phyloP scores from a whole-genome alignment of 2,888 invertebrate genomes.

The Melinopterus prodromus region DNA sequence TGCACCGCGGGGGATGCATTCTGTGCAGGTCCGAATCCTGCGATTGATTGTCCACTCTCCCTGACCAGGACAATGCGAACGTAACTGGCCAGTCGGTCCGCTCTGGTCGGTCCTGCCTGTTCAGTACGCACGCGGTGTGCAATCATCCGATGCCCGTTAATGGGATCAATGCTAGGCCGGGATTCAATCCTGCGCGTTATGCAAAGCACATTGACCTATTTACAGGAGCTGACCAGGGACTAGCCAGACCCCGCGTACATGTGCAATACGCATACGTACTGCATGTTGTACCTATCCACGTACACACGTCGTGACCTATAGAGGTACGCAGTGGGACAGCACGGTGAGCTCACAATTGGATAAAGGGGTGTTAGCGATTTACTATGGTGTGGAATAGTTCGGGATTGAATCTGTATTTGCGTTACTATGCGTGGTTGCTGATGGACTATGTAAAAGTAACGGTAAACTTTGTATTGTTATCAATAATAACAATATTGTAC shows the following conservation, averaged over 20 bases:
- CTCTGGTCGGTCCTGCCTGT: conserved; percentile 43
- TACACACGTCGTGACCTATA: not conserved
- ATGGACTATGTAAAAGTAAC: too few relatives aligned
- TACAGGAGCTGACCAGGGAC: conserved; percentile 44
- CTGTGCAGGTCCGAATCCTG: conserved; percentile 8
- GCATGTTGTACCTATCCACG: conserved; percentile 7
- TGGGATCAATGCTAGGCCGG: conserved; percentile 55
- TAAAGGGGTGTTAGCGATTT: not conserved
- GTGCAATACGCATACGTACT: not conserved
- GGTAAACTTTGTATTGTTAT: too few relatives aligned
- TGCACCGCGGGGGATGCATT: conserved; percentile 20
- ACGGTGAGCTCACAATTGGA: not conserved
- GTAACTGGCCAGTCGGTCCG: conserved; percentile 30
- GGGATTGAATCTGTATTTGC: too few relatives aligned
- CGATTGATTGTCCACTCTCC: conserved; percentile 29
- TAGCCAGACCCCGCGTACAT: conserved; percentile 24
- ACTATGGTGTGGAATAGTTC: too few relatives aligned
- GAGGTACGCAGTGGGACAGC: not conserved
- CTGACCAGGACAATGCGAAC: conserved; percentile 44
- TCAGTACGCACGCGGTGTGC: conserved; percentile 49
- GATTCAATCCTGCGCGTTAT: conserved; percentile 56
- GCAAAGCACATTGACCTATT: conserved; percentile 52
- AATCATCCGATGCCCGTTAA: conserved; percentile 54
- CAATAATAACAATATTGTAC: too few relatives aligned
- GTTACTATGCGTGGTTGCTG: too few relatives aligned